Percentiles rank a stretch among this genome's conserved stretches.
Evolutionary conservation across 2,113 vertebrate genomes (phyloP).

Genomic region (Bambusicola thoracicus): DNA sequence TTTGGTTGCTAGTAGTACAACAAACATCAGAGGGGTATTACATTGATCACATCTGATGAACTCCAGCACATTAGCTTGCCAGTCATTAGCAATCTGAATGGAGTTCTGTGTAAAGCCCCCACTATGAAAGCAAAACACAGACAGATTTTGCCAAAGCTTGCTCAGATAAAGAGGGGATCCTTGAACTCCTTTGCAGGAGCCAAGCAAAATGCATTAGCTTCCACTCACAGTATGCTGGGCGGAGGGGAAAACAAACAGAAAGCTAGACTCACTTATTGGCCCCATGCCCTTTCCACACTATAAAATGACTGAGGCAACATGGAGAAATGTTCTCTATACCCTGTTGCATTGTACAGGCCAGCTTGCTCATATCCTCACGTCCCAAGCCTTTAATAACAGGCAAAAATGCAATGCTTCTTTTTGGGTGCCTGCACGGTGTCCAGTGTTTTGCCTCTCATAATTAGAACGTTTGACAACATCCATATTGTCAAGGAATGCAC

Average conservation of each 20-base stretch:
- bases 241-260: not conserved
- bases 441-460: not conserved
- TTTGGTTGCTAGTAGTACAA: not conserved
- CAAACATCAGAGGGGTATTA: not conserved
- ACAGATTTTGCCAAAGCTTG: conserved; percentile 7
- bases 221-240: not conserved
- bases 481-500: not conserved
- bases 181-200: conserved; percentile 10
- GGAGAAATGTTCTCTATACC: not conserved
- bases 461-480: not conserved
- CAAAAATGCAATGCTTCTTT: not conserved
- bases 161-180: conserved; percentile 33
- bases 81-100: not conserved
- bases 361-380: not conserved
- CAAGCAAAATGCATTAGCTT: conserved; percentile 57
- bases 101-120: not conserved
- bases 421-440: not conserved
- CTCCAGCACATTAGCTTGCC: not conserved
- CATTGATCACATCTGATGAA: not conserved
- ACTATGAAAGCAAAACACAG: not conserved
- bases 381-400: not conserved
- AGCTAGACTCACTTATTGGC: not conserved
- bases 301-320: conserved; percentile 11
- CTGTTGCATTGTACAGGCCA: not conserved
- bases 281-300: not conserved